Percentiles rank a stretch among this genome's conserved stretches.
phyloP scores from a whole-genome alignment of 1,140 invertebrate genomes.

The Oncopodura yosiiana region DNA sequence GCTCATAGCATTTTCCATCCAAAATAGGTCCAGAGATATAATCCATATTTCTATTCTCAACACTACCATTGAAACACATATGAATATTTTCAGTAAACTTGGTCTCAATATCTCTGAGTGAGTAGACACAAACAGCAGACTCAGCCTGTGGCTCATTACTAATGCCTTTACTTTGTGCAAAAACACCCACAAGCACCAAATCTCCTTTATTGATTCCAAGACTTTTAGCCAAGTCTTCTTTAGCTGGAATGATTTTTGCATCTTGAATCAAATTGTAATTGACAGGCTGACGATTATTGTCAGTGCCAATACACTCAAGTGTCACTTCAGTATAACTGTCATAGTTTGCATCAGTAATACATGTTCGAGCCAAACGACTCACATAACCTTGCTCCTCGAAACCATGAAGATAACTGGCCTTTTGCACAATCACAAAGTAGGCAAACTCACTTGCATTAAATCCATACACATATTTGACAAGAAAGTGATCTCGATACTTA shows the following conservation, averaged over 20 bases:
- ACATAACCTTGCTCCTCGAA: conserved; percentile 82
- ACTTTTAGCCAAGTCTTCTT: conserved; percentile 64
- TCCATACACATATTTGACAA: conserved; percentile 89
- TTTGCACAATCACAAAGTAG: conserved; percentile 91
- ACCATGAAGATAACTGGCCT: conserved; percentile 73
- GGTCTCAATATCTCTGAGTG: conserved; percentile 74
- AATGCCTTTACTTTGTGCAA: conserved; percentile 72
- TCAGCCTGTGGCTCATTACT: conserved; percentile 61
- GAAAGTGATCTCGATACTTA: conserved; percentile 85
- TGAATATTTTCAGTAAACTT: conserved; percentile 94
- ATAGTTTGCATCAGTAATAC: conserved; percentile 86
- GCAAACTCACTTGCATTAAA: conserved; percentile 90
- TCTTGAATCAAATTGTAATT: conserved; percentile 85
- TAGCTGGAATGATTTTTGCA: conserved; percentile 71
- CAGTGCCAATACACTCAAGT: conserved; percentile 61
- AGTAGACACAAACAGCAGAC: conserved; percentile 77
- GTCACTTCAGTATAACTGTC: conserved; percentile 93
- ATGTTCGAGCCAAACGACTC: conserved; percentile 77
- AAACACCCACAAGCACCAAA: conserved; percentile 67
- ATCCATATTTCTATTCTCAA: conserved; percentile 80
- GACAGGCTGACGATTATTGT: conserved; percentile 41
- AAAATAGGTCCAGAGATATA: conserved; percentile 84
- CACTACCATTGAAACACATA: conserved; percentile 91
- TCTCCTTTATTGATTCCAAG: conserved; percentile 66
- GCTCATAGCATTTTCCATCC: conserved; percentile 76